Evolutionary conservation across 2,113 vertebrate genomes (phyloP).

Genomic region (Ictalurus punctatus): DNA sequence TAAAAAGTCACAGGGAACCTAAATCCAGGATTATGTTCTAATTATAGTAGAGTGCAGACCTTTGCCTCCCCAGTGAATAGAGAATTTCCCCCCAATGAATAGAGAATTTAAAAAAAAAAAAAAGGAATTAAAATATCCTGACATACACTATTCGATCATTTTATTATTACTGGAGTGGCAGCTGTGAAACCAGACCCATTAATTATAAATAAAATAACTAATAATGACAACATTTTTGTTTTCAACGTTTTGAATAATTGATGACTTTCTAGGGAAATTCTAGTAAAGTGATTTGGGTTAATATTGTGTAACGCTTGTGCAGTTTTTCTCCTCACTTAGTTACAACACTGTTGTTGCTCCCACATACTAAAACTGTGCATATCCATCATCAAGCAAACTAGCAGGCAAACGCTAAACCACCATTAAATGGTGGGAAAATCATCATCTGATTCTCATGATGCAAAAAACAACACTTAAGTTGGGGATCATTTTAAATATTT

Average conservation of each 20-base stretch:
- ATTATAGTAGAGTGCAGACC: not conserved
- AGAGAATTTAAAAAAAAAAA: not conserved
- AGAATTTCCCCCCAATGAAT: not conserved
- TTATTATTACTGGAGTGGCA: not conserved
- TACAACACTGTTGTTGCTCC: not conserved
- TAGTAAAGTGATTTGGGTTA: not conserved
- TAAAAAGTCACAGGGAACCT: not conserved
- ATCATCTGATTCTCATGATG: not conserved
- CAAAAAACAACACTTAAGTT: not conserved
- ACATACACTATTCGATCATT: not conserved
- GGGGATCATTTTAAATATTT: not conserved
- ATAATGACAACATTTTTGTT: not conserved
- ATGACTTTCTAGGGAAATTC: not conserved
- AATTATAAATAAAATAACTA: not conserved
- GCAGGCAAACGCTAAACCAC: not conserved
- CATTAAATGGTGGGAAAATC: not conserved
- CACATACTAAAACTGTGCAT: not conserved
- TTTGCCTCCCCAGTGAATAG: not conserved
- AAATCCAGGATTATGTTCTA: not conserved
- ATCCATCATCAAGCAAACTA: not conserved
- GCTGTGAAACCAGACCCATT: not conserved
- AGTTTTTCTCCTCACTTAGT: not conserved
- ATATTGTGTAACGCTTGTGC: not conserved
- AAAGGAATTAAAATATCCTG: not conserved
- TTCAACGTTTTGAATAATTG: not conserved